A percentile compares a stretch with the other conserved stretches of the same genome.
Conservation (phyloP, 2,113 vertebrate species). For the Erythrocercus mccallii region DNA sequence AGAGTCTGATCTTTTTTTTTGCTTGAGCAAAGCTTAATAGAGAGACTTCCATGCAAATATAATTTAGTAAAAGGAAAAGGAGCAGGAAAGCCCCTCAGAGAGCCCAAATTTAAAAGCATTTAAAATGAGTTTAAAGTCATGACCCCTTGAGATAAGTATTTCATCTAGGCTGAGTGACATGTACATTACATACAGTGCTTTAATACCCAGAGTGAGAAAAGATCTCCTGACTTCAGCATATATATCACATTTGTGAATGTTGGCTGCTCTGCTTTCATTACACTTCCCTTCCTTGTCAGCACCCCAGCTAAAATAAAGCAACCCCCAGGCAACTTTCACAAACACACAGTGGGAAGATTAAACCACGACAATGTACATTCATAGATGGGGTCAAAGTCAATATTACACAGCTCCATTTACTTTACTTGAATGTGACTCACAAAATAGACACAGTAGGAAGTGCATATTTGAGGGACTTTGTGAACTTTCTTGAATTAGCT, state of each 20-base stretch:
- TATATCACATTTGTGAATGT: not conserved
- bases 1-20: not conserved
- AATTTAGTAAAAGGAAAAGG: slow-evolving; percentile 8
- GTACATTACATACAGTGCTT: not conserved
- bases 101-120: not conserved
- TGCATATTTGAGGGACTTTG: not conserved
- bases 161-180: not conserved
- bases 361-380: not conserved
- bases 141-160: not conserved
- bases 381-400: not conserved
- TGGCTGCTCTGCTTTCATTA: slow-evolving; percentile 41
- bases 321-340: not conserved
- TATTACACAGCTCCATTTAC: not conserved
- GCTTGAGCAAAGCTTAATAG: not conserved
- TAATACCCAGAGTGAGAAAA: not conserved
- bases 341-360: not conserved
- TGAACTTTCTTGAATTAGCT: not conserved
- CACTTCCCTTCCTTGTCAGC: slow-evolving; percentile 37
- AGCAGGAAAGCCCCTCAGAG: not conserved
- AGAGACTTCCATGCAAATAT: slow-evolving; percentile 2
- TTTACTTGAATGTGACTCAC: not conserved
- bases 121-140: not conserved
- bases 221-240: slow-evolving; percentile 34
- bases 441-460: not conserved
- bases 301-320: slow-evolving; percentile 25